Base-by-base conservation (phyloP, 23 tunicate genomes). In the Phallusia fumigata region DNA sequence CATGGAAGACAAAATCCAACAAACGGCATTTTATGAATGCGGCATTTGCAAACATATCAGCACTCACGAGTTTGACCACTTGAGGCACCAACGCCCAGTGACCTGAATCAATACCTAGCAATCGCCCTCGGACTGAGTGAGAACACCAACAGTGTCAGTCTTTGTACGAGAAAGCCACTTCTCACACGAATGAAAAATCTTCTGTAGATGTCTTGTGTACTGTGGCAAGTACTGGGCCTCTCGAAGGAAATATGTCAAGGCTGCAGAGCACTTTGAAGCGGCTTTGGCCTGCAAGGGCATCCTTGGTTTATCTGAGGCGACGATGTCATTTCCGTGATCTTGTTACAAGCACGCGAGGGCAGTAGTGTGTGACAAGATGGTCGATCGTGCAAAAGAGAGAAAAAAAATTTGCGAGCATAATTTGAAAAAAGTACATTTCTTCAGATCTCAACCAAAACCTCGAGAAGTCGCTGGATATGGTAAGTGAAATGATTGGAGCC, bases 271-370 rank as follows among this genome's bases (percentile, higher is more conserved):
- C 69, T 58, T 58, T 13, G 69, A 58, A 6, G 69, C 8, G 69
- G 69, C 69, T 6, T 33, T 74, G 40, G 31, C 3, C 8, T 19
- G 40, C 31, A 19, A 58, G 26, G 69, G 28, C 5, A 58, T 58
- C 26, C 26, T 6, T 24, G 13, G 40, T 74, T 0, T 33, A 28
- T 8, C 45, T 35, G 78, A 33, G 31, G 45, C 45, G 2, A 3
- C 40, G 12, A 30, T 19, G n/a, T 13, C 45, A 15, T 74, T 33
- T 35, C 45, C 78, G 22, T 74, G 78, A 33, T 33, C 78, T 33
- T 74, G 78, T 35, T 74, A 74, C 78, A 74, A 74, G 12, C 45
- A 74, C 78, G 78, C 78, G 16, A 74, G 78, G 78, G 78, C 78
- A 74, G 45, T 35, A 35, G 5, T 74, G 45, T 1, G 78, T 31